A percentile compares a stretch with the other conserved stretches of the same genome.
These are phyloP conservation scores for Pangasianodon gigas DNA, from an alignment of 2,113 vertebrate genomes.

Conservation along the genomic window DNA sequence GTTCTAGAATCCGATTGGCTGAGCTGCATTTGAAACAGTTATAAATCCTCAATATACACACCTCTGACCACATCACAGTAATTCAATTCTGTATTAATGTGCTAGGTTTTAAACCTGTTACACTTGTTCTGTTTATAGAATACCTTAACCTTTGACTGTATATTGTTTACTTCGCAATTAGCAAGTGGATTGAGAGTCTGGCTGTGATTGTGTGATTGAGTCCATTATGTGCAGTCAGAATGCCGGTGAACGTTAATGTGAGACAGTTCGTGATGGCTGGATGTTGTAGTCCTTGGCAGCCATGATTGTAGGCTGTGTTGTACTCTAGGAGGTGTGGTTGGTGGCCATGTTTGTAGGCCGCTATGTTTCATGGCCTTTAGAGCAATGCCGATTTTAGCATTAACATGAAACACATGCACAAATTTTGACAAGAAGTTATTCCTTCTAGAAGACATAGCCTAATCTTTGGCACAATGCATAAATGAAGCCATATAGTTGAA, in stretches of 20 bases:
- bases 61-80: not conserved
- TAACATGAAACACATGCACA: not conserved
- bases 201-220: not conserved
- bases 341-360: not conserved
- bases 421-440: not conserved
- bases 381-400: not conserved
- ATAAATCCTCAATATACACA: not conserved
- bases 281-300: not conserved
- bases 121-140: not conserved
- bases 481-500: not conserved
- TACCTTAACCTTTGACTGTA: not conserved
- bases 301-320: not conserved
- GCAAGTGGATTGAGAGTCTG: not conserved
- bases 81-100: not conserved
- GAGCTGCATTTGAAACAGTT: not conserved
- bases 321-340: not conserved
- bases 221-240: not conserved
- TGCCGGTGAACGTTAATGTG: not conserved
- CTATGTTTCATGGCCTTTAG: not conserved
- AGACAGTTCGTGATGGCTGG: not conserved
- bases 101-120: not conserved
- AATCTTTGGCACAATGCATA: not conserved
- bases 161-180: not conserved
- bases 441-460: not conserved
- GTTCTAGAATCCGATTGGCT: not conserved